Evolutionary conservation across 2,113 vertebrate species (phyloP).

Genomic region (Crocuta crocuta): DNA sequence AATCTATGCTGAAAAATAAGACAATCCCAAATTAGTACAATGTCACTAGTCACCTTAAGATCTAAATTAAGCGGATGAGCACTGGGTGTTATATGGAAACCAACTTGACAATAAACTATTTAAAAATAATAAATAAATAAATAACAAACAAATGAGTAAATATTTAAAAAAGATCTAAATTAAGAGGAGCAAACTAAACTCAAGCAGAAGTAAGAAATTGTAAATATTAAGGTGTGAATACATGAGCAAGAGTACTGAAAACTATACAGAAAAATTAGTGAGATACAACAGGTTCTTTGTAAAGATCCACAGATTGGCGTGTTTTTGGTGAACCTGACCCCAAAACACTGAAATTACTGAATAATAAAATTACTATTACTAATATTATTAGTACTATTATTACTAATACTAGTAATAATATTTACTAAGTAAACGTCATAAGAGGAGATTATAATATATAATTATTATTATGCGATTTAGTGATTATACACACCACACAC

Average conservation of each 20-base stretch:
- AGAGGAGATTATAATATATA: too few species aligned
- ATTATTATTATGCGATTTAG: background rate
- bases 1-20: background rate
- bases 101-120: too few species aligned
- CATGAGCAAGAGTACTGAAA: background rate
- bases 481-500: background rate
- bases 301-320: background rate
- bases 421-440: too few species aligned
- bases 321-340: background rate
- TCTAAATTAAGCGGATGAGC: background rate
- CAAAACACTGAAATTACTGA: background rate
- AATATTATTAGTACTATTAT: too few species aligned
- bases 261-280: background rate
- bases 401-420: too few species aligned
- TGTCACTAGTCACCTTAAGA: too few species aligned
- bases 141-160: too few species aligned
- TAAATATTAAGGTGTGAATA: background rate
- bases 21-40: background rate
- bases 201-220: background rate
- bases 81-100: too few species aligned
- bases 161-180: too few species aligned
- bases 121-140: too few species aligned
- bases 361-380: background rate
- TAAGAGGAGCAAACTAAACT: background rate
- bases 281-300: background rate